These are phyloP conservation scores for Mesoligia furuncula DNA, from an alignment of 2,888 invertebrate species.

Conservation along the genomic window DNA sequence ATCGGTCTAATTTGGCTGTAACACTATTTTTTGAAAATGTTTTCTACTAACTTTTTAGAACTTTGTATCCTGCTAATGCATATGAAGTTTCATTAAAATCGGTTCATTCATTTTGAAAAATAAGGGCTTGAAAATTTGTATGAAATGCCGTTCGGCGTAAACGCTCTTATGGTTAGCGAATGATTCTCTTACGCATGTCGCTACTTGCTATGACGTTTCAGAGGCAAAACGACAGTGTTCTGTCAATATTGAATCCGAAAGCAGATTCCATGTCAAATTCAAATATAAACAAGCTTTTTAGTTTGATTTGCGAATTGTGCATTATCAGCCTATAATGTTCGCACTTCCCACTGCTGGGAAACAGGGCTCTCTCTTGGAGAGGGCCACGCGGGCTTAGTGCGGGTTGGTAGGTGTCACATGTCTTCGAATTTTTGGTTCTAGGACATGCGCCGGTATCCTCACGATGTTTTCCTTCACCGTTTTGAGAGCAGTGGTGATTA, in stretches of 20 bases:
- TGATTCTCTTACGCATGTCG: slow-evolving; percentile 3
- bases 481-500: not conserved
- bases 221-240: not conserved
- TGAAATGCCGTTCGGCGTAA: no score
- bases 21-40: no score
- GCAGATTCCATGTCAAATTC: not conserved
- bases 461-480: not conserved
- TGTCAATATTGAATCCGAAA: not conserved
- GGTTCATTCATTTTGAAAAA: no score
- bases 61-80: no score
- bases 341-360: not conserved
- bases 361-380: not conserved
- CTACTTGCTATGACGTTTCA: not conserved
- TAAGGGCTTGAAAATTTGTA: no score
- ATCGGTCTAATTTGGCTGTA: no score
- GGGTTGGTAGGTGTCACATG: not conserved
- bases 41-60: no score
- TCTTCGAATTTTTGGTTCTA: not conserved
- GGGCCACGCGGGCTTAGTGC: not conserved
- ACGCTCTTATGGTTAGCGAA: not conserved
- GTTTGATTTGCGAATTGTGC: not conserved
- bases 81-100: no score
- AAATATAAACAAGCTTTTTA: not conserved
- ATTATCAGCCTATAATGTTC: not conserved
- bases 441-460: not conserved